Evolutionary conservation across 2,113 vertebrate species (phyloP).

Genomic region (Sphaerodactylus townsendi): DNA sequence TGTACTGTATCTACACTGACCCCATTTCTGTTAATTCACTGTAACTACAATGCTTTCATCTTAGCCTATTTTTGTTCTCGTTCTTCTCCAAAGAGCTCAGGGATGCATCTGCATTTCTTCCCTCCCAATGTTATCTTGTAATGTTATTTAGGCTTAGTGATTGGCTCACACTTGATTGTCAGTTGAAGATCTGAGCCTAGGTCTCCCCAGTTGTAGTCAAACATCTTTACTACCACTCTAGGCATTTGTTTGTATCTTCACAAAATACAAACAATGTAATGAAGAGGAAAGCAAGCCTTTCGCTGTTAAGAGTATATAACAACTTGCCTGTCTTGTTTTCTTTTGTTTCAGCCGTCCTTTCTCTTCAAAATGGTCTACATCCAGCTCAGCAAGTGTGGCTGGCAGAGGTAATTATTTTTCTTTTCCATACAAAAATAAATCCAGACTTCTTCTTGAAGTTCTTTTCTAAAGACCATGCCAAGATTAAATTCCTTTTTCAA

Average conservation of each 20-base stretch:
- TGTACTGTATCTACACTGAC: no score
- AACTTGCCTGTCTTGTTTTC: slow-evolving; percentile 1
- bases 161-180: no score
- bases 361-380: slow-evolving; percentile 91
- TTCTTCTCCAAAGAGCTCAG: no score
- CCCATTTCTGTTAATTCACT: no score
- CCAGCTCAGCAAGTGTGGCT: slow-evolving; percentile 75
- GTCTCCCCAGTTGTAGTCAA: no score
- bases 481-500: not conserved
- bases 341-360: slow-evolving; percentile 84
- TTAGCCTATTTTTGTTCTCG: no score
- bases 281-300: not conserved
- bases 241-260: not conserved
- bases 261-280: not conserved
- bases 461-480: not conserved
- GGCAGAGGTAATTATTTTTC: slow-evolving; percentile 82
- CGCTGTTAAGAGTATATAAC: not conserved
- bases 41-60: no score
- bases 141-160: no score
- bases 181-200: no score
- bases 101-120: no score
- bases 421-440: not conserved
- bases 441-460: not conserved
- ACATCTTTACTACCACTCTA: no score
- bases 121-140: no score